Conservation (phyloP, 2,113 vertebrate genomes). For the Pituophis catenifer region DNA sequence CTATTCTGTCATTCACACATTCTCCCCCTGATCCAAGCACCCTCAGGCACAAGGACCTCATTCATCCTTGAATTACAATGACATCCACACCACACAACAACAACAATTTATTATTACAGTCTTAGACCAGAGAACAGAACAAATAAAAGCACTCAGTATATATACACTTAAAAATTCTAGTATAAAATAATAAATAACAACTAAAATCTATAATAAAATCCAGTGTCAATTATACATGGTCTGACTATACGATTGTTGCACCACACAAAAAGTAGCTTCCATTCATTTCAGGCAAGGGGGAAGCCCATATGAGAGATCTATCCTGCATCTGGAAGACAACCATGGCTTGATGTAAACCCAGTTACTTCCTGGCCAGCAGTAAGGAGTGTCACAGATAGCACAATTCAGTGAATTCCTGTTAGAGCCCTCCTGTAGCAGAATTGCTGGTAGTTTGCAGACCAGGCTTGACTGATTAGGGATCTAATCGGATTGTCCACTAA, state of each 20-base stretch:
- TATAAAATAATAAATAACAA: too few species aligned
- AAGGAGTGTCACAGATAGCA: background rate
- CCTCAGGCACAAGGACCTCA: too few species aligned
- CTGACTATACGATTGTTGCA: too few species aligned
- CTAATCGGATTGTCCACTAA: constrained; percentile 25
- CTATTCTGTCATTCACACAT: background rate
- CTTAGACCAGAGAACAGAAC: too few species aligned
- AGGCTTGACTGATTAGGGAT: background rate
- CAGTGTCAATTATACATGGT: too few species aligned
- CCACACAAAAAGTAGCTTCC: background rate
- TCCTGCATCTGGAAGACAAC: background rate
- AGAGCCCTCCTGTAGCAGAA: background rate
- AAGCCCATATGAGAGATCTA: background rate
- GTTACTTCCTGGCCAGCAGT: background rate
- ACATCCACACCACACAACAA: too few species aligned
- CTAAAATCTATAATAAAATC: too few species aligned
- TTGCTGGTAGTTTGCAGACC: background rate
- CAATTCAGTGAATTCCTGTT: background rate
- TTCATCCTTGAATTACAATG: background rate
- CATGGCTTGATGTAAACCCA: background rate
- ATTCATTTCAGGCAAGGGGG: background rate
- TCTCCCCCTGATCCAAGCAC: background rate
- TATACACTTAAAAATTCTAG: too few species aligned
- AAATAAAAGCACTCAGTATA: too few species aligned
- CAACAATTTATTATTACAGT: too few species aligned